These are phyloP conservation scores for Sarcoramphus papa DNA, from an alignment of 2,797 vertebrate genomes.

Conservation along the genomic window DNA sequence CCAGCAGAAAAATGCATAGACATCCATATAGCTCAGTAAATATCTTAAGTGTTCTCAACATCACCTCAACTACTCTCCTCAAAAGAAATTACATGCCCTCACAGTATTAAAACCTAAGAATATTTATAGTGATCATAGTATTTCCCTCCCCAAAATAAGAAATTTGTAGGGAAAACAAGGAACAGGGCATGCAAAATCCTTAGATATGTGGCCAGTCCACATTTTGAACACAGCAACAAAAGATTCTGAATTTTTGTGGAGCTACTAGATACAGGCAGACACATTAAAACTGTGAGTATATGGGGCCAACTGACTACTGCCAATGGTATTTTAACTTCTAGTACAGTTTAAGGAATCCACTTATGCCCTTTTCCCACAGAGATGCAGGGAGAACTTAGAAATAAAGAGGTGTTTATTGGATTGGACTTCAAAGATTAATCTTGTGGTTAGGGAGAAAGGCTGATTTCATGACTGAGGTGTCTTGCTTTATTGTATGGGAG, in stretches of 20 bases:
- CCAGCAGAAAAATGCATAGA: not conserved
- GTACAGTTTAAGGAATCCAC: not conserved
- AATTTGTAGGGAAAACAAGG: not conserved
- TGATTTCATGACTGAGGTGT: not conserved
- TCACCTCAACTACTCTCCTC: not conserved
- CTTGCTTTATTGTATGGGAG: not conserved
- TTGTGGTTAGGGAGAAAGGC: not conserved
- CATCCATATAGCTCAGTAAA: not conserved
- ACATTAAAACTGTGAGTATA: not conserved
- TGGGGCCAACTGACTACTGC: not conserved
- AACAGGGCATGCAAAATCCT: not conserved
- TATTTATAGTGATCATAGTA: not conserved
- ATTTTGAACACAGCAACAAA: not conserved
- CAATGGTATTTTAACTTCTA: not conserved
- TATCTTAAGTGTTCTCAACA: not conserved
- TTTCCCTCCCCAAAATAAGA: not conserved
- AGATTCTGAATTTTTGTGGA: not conserved
- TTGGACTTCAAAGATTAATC: not conserved
- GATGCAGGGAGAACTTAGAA: not conserved
- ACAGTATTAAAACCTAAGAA: not conserved
- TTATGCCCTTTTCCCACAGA: not conserved
- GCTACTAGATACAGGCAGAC: not conserved
- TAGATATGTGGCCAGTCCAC: not conserved
- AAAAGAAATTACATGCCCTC: not conserved
- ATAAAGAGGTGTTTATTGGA: not conserved